A percentile compares a stretch with the other conserved stretches of the same genome.
phyloP scores from a whole-genome alignment of 2,888 invertebrate genomes.

The Papilio protenor region DNA sequence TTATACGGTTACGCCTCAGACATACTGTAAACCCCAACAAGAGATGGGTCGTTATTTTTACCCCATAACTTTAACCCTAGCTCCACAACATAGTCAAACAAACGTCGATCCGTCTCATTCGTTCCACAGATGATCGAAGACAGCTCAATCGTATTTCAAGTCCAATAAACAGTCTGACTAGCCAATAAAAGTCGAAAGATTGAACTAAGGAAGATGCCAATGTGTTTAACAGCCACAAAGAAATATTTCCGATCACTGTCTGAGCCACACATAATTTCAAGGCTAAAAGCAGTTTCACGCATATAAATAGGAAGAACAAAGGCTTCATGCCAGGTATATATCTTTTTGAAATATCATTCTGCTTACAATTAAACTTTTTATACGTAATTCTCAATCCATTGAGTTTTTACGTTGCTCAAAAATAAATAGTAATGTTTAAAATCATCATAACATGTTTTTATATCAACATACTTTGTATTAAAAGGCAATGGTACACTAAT shows the following conservation, averaged over 20 bases:
- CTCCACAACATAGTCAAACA: slow-evolving; percentile 37
- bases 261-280: slow-evolving; percentile 27
- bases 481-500: not conserved
- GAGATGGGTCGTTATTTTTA: not conserved
- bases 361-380: slow-evolving; percentile 1
- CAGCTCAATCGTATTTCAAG: slow-evolving; percentile 43
- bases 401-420: not conserved
- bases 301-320: slow-evolving; percentile 33
- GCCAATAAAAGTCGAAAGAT: slow-evolving; percentile 40
- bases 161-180: slow-evolving; percentile 29
- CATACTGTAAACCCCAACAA: not conserved
- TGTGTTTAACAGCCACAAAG: slow-evolving; percentile 36
- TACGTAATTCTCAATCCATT: not conserved
- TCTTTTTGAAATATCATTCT: slow-evolving; percentile 12
- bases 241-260: slow-evolving; percentile 33
- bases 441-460: no score
- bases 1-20: not conserved
- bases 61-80: slow-evolving; percentile 47
- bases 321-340: slow-evolving; percentile 4
- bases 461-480: not conserved
- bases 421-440: not conserved
- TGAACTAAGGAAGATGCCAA: slow-evolving; percentile 39
- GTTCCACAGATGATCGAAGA: slow-evolving; percentile 29
- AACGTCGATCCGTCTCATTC: slow-evolving; percentile 28
- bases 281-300: slow-evolving; percentile 16